Base-by-base conservation (phyloP, 2,888 invertebrate genomes). In the Acanthopleura granulata region DNA sequence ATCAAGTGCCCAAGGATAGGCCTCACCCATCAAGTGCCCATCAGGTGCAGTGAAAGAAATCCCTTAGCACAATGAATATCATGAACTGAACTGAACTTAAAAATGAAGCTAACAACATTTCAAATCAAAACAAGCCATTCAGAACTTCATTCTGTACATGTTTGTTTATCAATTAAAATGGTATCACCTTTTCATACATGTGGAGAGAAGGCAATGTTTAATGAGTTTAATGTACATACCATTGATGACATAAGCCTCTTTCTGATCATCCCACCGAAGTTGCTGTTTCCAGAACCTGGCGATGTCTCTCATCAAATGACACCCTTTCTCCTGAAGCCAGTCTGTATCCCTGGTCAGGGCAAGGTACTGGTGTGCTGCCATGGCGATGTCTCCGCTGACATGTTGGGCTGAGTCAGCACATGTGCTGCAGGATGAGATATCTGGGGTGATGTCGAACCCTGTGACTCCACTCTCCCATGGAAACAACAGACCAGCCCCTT, bases 341-440 rank as follows among this genome's bases (percentile, higher is more conserved):
- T 84, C 80, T 0, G 77, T 81, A 79, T 90, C 89, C 16, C 84
- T 76, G 3, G 90, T 88, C 78, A 86, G 84, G 75, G 86, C 83
- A 27, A 86, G 81, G 78, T 88, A 90, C 75, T 87, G 88, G 16
- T 86, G 80, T 49, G 89, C 83, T 49, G 87, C 88, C 76, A 86
- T 80, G 0, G 86, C 82, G 9, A 89, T 83, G 70, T 88, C 90
- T 1, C 88, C 88, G 16, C 84, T 87, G 50, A 88, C 82, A 78
- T 87, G 87, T 6, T 83, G 75, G 62, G 86, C 73, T 25, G 75
- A 73, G 15, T 78, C 76, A 14, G 73, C 69, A 49, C 76, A 76
- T 3, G 76, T 71, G 0, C 57, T 70, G 50, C 76, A 76, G 62
- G 16, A 16, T 66, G 27, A 27, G 29, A 16, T 27, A 6, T 75